Evolutionary conservation across 1,140 invertebrate genomes (phyloP), one percentile per base, ranked within the genome.

Genomic region (Pogonomyrmex barbatus): DNA sequence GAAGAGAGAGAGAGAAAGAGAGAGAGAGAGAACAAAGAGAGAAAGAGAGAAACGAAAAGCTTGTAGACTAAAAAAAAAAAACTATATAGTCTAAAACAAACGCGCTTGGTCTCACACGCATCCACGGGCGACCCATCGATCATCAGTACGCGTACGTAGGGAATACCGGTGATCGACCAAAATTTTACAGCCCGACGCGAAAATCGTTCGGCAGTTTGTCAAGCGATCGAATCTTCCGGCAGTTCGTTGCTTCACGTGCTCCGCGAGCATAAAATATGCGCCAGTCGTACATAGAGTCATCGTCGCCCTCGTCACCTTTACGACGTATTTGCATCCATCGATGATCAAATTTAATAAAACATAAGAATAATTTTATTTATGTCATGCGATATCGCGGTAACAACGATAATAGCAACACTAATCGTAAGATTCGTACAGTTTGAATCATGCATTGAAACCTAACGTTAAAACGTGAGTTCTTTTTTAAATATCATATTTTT

Each of bases 181-280:
- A 91, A 92, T 91, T 91, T 89, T 88, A 86, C 88, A 89, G 70
- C 78, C 85, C 83, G 90, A 90, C 90, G 92, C 87, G 92, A 92
- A 92, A 90, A 92, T 92, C 88, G 92, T 91, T 91, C 89, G 84
- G 89, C 92, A 92, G 90, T 89, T 93, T 93, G 90, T 93, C 92
- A 92, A 89, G 70, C 87, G 67, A 87, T 88, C 91, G 91, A 89
- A 84, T 77, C 90, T 91, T 91, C 85, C 89, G 87, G 76, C 81
- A 73, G 85, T 91, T 90, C 88, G 89, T 91, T 79, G 79, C 82
- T 67, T 90, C 87, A 75, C 79, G 86, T 85, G 77, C 68, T 86
- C 33, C 17, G 2, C 56, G 36, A 33, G 79, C 87, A 90, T 92
- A 91, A 92, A 91, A 91, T 91, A 88, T 91, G 88, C 88, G 85